phyloP scores from a whole-genome alignment of 2,888 invertebrate species.

The Sericinus montela region DNA sequence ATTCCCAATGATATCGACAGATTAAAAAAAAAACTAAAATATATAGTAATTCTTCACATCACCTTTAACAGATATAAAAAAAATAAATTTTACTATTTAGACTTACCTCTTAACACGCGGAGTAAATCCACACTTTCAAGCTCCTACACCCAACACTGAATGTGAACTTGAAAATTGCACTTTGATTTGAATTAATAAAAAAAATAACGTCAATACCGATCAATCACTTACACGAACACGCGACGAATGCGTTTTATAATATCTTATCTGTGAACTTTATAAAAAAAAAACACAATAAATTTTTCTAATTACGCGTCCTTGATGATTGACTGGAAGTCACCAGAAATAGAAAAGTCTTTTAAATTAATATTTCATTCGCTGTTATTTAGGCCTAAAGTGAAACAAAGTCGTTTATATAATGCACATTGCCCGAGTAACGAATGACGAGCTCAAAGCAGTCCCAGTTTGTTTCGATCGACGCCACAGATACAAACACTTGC shows the following conservation, averaged over 20 bases:
- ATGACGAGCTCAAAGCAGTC: slow-evolving; percentile 25
- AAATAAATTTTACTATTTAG: not conserved
- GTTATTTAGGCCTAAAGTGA: slow-evolving; percentile 27
- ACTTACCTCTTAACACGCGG: slow-evolving; percentile 12
- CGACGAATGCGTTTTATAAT: slow-evolving; percentile 43
- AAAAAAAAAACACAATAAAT: slow-evolving; percentile 40
- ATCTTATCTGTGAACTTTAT: slow-evolving; percentile 50
- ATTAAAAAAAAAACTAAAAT: too few species aligned
- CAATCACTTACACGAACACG: slow-evolving; percentile 61
- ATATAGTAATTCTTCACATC: too few species aligned
- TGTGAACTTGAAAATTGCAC: slow-evolving; percentile 43
- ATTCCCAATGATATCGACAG: too few species aligned
- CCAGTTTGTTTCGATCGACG: slow-evolving; percentile 26
- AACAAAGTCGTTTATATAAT: slow-evolving; percentile 18
- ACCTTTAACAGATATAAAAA: too few species aligned
- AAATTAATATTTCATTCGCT: slow-evolving; percentile 25
- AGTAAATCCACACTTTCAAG: slow-evolving; percentile 20
- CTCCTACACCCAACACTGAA: slow-evolving; percentile 40
- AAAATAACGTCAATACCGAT: slow-evolving; percentile 36
- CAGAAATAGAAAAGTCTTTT: slow-evolving; percentile 4
- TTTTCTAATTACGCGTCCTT: slow-evolving; percentile 42
- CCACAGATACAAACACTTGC: slow-evolving; percentile 40
- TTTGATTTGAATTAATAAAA: slow-evolving; percentile 23
- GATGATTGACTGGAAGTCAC: slow-evolving; percentile 26
- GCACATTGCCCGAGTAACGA: slow-evolving; percentile 22